Base-by-base conservation (phyloP, 2,797 vertebrate genomes). In the Echeneis naucrates region DNA sequence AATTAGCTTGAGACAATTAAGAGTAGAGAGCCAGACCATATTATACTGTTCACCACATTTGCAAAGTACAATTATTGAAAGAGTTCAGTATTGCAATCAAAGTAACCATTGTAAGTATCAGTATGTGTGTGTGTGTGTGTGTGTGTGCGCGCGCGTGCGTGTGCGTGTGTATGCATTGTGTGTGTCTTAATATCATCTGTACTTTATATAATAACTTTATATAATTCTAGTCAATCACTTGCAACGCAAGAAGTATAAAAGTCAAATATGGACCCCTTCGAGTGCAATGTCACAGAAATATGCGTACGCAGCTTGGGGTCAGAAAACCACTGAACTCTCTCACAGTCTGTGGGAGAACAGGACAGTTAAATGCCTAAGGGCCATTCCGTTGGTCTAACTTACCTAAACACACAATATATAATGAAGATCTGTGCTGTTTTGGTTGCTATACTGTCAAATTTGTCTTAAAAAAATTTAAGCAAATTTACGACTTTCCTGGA, bases 1-100 rank as follows among this genome's bases (percentile, higher is more conserved):
- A 91, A 91, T 91, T 88, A 89, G 85, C 57, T 73, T 69, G 66
- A 83, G 86, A 88, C 88, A 90, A 88, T 88, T 89, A 84, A 84
- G 60, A 90, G 82, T 21, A 65, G 78, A 75, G 74, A 86, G 77
- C 69, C 76, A 71, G 72, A 60, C 60, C 80, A 84, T 67, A 84
- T 85, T 89, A 80, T 77, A 75, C 67, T 42, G 8, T 73, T 59
- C 38, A 81, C 69, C 77, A 83, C 72, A 70, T 68, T 82, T 65
- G 73, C 72, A 84, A 57, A 13, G 16, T 64, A 75, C 42, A 75
- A 77, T 83, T 60, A 85, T 21, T 19, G 58, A 72, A 72, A 78
- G 38, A 71, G 32, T 81, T 83, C 72, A 71, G 69, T 74, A 11
- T 82, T 71, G 55, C 75, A 72, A 3, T 58, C 32, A 26, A 55